Evolutionary conservation across 2,113 vertebrate genomes (phyloP), one percentile per base, ranked within the genome.

Genomic region (Cairina moschata): DNA sequence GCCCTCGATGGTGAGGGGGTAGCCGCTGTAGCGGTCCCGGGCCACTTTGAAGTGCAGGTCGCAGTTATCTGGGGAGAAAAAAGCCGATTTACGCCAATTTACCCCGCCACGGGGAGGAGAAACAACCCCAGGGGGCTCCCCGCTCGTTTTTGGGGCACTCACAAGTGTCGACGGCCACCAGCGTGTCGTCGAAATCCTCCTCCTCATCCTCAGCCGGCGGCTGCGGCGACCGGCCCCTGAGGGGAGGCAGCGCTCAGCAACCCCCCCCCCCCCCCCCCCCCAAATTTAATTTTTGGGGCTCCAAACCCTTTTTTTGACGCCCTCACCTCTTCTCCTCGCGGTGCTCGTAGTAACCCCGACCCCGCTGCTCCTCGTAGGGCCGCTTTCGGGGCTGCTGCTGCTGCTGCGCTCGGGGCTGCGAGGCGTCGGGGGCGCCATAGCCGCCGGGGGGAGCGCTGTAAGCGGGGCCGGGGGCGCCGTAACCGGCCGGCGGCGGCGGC

Each of bases 11-110:
- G 99, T 99, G 78, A 99, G 97, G 0, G 99, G 99, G 92, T 99
- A 99, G 15, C 99, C 99, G 21, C 98, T 99, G 96, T 98, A 99
- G 23, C 98, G 98, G 82, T 99, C 98, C 16, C 98, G 97, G 60
- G 98, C 98, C 20, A 99, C 98, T 93, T 99, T 99, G 97, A 99
- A 99, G 94, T 99, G 99, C 89, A 99, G 98, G 80, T 99, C 99
- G 59, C 98, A 99, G 91, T 99, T 99, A 97, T 99, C 99, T 99
- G 96, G 72, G 56, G 46, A 71, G 77, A 40, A 40, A 40, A 40
- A 40, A 40, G 10, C 38, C 38, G 38, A 40, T 40, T 40, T 40
- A 10, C 10, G 38, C 11, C 38, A 40, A 40, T 11, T 40, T 40
- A 40, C 38, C 10, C 10, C 38, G 10, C 38, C 38, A 11, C 38